These are phyloP conservation scores for Neoniphon sammara DNA, from an alignment of 2,797 vertebrate genomes.

Conservation along the genomic window DNA sequence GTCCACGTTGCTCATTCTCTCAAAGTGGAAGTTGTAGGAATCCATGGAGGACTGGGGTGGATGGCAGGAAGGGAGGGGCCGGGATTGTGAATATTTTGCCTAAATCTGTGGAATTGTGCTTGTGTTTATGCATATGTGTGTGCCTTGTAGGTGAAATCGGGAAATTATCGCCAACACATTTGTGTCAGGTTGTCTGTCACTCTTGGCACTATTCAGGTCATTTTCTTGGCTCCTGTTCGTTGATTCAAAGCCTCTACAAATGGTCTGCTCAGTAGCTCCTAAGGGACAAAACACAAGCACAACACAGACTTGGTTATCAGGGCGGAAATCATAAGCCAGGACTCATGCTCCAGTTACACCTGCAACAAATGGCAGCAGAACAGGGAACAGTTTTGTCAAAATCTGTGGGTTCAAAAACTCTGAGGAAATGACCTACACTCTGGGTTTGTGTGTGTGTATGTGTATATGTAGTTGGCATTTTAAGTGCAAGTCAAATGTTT, in stretches of 20 bases:
- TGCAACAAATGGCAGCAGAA: slow-evolving; percentile 15
- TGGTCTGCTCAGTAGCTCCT: slow-evolving; percentile 55
- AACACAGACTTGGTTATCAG: slow-evolving; percentile 40
- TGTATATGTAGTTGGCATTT: slow-evolving; percentile 2
- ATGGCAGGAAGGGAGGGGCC: slow-evolving; percentile 59
- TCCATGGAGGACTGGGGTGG: slow-evolving; percentile 78
- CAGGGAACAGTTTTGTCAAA: slow-evolving; percentile 8
- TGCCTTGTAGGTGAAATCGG: slow-evolving; percentile 52
- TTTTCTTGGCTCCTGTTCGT: slow-evolving; percentile 51
- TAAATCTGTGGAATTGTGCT: not conserved
- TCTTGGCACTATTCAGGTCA: slow-evolving; percentile 61
- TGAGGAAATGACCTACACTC: slow-evolving; percentile 11
- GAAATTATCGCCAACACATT: slow-evolving; percentile 54
- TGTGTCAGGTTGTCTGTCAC: slow-evolving; percentile 49
- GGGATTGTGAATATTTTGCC: slow-evolving; percentile 17
- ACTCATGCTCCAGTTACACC: slow-evolving; percentile 13
- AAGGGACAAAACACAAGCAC: slow-evolving; percentile 61
- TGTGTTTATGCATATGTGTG: slow-evolving; percentile 62
- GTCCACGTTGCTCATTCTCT: slow-evolving; percentile 86
- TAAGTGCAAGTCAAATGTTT: slow-evolving; percentile 21
- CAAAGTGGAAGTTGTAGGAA: slow-evolving; percentile 83
- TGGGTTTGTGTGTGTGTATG: not conserved
- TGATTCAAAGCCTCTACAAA: slow-evolving; percentile 50
- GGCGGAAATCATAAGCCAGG: slow-evolving; percentile 26
- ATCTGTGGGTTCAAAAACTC: slow-evolving; percentile 14